A percentile compares a stretch with the other conserved stretches of the same genome.
phyloP scores from a whole-genome alignment of 2,797 vertebrate species.

The Bradypodion pumilum region DNA sequence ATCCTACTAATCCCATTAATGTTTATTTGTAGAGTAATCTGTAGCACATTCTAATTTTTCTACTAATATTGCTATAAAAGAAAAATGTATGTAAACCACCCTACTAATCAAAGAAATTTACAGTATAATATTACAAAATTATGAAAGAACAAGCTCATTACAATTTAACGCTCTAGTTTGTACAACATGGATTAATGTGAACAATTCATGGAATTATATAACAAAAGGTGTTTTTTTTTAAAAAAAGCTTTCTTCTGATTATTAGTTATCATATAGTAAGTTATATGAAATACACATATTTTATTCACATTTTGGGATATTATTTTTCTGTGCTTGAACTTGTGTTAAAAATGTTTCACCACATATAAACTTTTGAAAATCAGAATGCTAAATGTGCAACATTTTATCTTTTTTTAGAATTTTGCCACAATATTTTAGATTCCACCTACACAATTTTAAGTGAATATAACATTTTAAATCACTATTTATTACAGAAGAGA shows the following conservation, averaged over 20 bases:
- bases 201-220: not conserved
- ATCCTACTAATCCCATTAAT: too few relatives aligned
- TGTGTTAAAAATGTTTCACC: not conserved
- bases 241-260: not conserved
- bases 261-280: not conserved
- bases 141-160: not conserved
- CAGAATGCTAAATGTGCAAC: not conserved
- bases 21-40: not conserved
- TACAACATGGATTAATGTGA: not conserved
- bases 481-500: not conserved
- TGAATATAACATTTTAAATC: not conserved
- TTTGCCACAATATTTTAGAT: not conserved
- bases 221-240: too few relatives aligned
- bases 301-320: not conserved
- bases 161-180: not conserved
- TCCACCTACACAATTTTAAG: not conserved
- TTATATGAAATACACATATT: not conserved
- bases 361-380: not conserved
- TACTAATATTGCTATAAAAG: not conserved
- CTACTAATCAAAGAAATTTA: not conserved
- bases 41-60: not conserved
- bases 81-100: not conserved
- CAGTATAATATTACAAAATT: not conserved
- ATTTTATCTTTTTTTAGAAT: not conserved
- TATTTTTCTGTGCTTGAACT: not conserved